Evolutionary conservation across 1,140 invertebrate species (phyloP).

Genomic region (Antheraea pernyi): DNA sequence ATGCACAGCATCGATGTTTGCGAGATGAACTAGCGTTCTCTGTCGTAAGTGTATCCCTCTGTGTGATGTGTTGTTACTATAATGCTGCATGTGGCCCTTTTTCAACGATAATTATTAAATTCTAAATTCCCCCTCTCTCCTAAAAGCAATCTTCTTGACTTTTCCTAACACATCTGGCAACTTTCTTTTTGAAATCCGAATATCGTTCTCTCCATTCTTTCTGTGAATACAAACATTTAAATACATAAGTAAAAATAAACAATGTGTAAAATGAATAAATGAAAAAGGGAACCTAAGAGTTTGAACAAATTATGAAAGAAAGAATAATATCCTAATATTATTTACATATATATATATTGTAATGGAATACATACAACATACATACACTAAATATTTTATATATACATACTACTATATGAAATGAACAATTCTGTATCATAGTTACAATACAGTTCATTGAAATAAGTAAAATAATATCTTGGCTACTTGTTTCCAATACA

Average conservation of each 20-base stretch:
- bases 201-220: conserved; percentile 99
- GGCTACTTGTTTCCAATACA: too few species aligned
- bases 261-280: conserved; percentile 17
- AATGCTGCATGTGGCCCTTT: conserved; percentile 60
- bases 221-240: conserved; percentile 81
- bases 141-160: conserved; percentile 97
- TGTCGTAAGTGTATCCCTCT: background rate
- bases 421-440: too few species aligned
- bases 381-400: too few species aligned
- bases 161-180: conserved; percentile 96
- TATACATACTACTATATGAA: too few species aligned
- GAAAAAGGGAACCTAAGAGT: background rate
- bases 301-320: background rate
- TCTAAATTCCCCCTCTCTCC: conserved; percentile 59
- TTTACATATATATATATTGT: background rate
- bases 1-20: conserved; percentile 2
- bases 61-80: conserved; percentile 30
- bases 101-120: conserved; percentile 56
- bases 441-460: too few species aligned
- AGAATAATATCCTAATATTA: background rate
- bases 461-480: too few species aligned
- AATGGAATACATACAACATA: background rate
- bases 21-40: background rate
- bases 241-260: conserved; percentile 27
- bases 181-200: conserved; percentile 97